phyloP scores from a whole-genome alignment of 2,888 invertebrate species.

The Leptinotarsa haldemani region DNA sequence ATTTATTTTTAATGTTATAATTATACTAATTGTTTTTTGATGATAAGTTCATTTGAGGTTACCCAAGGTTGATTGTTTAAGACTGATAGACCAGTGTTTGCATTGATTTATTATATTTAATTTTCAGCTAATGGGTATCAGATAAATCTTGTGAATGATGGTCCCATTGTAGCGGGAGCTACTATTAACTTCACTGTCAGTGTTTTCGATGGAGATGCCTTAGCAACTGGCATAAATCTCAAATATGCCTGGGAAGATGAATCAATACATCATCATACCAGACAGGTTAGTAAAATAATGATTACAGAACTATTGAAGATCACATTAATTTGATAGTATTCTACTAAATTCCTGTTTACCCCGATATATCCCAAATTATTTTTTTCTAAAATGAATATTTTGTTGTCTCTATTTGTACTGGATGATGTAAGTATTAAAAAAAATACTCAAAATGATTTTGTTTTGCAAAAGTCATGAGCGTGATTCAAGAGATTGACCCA shows the following conservation, averaged over 20 bases:
- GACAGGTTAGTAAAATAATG: constrained; percentile 63
- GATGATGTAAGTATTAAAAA: too few relatives aligned
- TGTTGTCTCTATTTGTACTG: too few relatives aligned
- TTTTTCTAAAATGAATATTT: too few relatives aligned
- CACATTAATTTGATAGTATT: not conserved
- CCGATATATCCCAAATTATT: too few relatives aligned
- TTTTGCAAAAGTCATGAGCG: too few relatives aligned
- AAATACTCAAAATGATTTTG: too few relatives aligned
- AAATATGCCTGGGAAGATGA: constrained; percentile 73
- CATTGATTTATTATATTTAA: not conserved
- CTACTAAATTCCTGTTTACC: too few relatives aligned
- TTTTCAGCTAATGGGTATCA: constrained; percentile 26
- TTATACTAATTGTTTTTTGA: too few relatives aligned
- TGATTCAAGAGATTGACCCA: too few relatives aligned
- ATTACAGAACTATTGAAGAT: not conserved
- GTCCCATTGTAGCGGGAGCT: constrained; percentile 79
- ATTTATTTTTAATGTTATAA: too few relatives aligned
- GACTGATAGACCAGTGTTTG: not conserved
- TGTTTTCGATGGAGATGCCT: constrained; percentile 65
- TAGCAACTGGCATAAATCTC: constrained; percentile 67
- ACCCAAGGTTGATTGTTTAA: not conserved
- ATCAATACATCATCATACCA: constrained; percentile 67
- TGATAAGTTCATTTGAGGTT: too few relatives aligned
- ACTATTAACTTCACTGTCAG: constrained; percentile 77
- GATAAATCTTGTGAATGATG: constrained; percentile 65